phyloP scores from a whole-genome alignment of 2,888 invertebrate species.

The Caenorhabditis sp. region DNA sequence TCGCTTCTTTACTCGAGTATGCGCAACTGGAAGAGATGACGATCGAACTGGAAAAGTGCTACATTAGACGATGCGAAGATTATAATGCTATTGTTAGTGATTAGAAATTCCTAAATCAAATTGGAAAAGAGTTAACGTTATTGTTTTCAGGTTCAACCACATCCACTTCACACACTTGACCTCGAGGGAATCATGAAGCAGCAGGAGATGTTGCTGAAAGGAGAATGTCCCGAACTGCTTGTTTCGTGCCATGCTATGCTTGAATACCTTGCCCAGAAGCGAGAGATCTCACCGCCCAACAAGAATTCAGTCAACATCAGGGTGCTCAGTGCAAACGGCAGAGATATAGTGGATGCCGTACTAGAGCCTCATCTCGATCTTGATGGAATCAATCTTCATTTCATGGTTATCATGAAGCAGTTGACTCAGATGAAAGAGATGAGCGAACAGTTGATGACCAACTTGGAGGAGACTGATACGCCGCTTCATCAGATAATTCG shows the following conservation, averaged over 20 bases:
- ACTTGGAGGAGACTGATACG: not conserved
- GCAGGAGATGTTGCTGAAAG: slow-evolving; percentile 15
- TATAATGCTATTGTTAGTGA: not conserved
- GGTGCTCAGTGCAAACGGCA: slow-evolving; percentile 7
- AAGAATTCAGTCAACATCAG: not conserved
- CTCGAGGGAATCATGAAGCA: slow-evolving; percentile 25
- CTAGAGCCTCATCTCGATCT: not conserved
- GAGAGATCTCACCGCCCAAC: not conserved
- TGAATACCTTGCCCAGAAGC: slow-evolving; percentile 2
- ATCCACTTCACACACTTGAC: slow-evolving; percentile 5
- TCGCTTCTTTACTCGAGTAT: not conserved
- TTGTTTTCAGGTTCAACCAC: slow-evolving; percentile 19
- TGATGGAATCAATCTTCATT: not conserved
- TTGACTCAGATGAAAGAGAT: slow-evolving; percentile 23
- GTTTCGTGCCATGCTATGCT: not conserved
- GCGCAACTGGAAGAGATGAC: slow-evolving; percentile 7
- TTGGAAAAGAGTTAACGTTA: not conserved
- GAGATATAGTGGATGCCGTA: not conserved
- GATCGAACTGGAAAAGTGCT: not conserved
- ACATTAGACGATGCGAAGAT: not conserved
- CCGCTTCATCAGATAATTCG: not conserved
- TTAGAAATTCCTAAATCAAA: not conserved
- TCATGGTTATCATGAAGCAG: too few species aligned
- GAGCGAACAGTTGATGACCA: not conserved
- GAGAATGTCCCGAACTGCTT: slow-evolving; percentile 15